Percentiles rank a stretch among this genome's conserved stretches.
Conservation (phyloP, 2,797 vertebrate genomes). For the Lophotriccus pileatus region DNA sequence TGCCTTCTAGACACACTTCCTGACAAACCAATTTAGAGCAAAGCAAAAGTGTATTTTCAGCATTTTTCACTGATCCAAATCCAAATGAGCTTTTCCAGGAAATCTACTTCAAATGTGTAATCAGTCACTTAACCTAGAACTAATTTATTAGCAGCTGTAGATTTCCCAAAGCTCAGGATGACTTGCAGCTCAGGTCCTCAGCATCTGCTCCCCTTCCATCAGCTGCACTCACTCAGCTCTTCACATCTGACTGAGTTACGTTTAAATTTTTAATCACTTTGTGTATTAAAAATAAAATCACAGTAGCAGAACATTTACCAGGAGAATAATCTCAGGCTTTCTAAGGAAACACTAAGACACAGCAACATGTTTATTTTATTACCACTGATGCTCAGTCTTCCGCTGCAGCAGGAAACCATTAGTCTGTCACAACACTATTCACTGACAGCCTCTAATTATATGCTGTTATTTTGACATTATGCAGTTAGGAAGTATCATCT, state of each 20-base stretch:
- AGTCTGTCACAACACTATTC: constrained; percentile 31
- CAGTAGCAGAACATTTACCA: constrained; percentile 22
- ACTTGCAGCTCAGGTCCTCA: background rate
- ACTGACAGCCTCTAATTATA: constrained; percentile 16
- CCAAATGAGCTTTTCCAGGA: background rate
- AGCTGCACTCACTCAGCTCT: constrained; percentile 10
- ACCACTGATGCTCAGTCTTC: constrained; percentile 8
- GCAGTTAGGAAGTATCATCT: background rate
- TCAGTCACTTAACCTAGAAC: constrained; percentile 10
- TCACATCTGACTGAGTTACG: background rate
- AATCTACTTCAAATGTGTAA: background rate
- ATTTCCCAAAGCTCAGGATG: background rate
- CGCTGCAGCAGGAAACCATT: constrained; percentile 39
- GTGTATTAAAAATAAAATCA: constrained; percentile 37
- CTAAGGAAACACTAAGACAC: constrained; percentile 22
- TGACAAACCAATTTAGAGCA: background rate
- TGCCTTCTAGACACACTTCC: background rate
- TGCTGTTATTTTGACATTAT: background rate
- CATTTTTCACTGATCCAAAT: background rate
- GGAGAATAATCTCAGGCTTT: constrained; percentile 28
- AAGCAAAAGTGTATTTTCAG: background rate
- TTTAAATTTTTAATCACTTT: constrained; percentile 54
- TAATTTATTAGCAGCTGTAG: constrained; percentile 5
- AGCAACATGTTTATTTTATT: constrained; percentile 46
- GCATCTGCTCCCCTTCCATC: background rate